Evolutionary conservation across 2,888 invertebrate genomes (phyloP).

Genomic region (Apamea sordens): DNA sequence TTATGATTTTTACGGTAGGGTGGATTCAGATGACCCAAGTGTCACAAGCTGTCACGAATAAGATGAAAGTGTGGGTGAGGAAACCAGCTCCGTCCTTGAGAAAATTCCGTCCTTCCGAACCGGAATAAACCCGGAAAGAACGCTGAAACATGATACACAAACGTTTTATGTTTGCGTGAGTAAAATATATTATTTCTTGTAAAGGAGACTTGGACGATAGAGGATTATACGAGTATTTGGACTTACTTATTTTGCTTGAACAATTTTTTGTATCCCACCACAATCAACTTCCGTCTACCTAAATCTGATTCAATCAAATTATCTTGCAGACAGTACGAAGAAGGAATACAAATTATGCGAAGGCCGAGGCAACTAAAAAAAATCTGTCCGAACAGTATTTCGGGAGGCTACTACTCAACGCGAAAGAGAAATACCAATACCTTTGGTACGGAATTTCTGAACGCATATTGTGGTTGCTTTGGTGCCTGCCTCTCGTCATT

Average conservation of each 20-base stretch:
- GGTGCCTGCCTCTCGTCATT: not conserved
- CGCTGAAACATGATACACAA: slow-evolving; percentile 37
- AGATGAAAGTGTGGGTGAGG: slow-evolving; percentile 14
- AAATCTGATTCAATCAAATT: slow-evolving; percentile 30
- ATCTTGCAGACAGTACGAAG: slow-evolving; percentile 17
- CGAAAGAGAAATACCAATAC: not conserved
- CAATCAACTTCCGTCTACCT: slow-evolving; percentile 1
- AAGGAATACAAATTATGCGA: slow-evolving; percentile 14
- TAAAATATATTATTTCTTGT: slow-evolving; percentile 39
- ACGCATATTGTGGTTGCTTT: slow-evolving; percentile 17
- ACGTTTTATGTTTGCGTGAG: slow-evolving; percentile 3
- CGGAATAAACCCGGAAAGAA: slow-evolving; percentile 22
- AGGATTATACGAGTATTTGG: slow-evolving; percentile 1
- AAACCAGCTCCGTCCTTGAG: slow-evolving; percentile 30
- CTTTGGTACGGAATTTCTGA: slow-evolving; percentile 22
- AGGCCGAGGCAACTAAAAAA: not conserved
- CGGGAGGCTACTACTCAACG: not conserved
- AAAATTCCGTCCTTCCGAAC: slow-evolving; percentile 10
- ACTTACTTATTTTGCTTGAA: slow-evolving; percentile 15
- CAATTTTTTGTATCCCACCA: not conserved
- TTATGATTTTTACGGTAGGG: slow-evolving; percentile 37
- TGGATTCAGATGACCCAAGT: slow-evolving; percentile 25
- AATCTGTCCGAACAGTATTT: not conserved
- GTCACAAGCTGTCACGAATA: slow-evolving; percentile 42
- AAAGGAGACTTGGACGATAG: slow-evolving; percentile 1